phyloP scores from a whole-genome alignment of 2,888 invertebrate species.

The Allolobophora icterica region DNA sequence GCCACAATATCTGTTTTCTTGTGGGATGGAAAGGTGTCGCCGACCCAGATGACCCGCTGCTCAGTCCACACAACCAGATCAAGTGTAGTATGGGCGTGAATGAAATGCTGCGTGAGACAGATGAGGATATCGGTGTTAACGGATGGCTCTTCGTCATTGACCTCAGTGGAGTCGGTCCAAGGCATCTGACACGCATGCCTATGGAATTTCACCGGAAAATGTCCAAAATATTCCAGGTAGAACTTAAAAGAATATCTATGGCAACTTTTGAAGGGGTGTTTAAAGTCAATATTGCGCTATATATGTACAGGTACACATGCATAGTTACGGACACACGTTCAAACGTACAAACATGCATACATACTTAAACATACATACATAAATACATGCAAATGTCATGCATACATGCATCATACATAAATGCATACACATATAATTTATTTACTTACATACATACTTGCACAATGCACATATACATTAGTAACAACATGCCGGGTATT shows the following conservation, averaged over 20 bases:
- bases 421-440: no score
- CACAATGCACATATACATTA: no score
- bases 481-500: no score
- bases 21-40: background rate
- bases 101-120: background rate
- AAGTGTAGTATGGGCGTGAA: background rate
- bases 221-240: constrained; percentile 23
- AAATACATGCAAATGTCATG: no score
- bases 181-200: background rate
- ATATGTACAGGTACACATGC: no score
- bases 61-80: background rate
- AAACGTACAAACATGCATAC: no score
- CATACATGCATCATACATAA: no score
- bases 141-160: constrained; percentile 20
- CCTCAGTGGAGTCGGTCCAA: background rate
- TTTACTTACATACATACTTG: no score
- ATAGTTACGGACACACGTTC: no score
- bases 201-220: background rate
- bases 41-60: background rate
- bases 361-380: no score
- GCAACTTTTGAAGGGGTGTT: background rate
- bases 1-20: background rate
- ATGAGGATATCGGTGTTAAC: constrained; percentile 27
- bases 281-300: no score
- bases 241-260: background rate